These are phyloP conservation scores for Pituophis catenifer DNA, from an alignment of 2,113 vertebrate species.

Conservation along the genomic window DNA sequence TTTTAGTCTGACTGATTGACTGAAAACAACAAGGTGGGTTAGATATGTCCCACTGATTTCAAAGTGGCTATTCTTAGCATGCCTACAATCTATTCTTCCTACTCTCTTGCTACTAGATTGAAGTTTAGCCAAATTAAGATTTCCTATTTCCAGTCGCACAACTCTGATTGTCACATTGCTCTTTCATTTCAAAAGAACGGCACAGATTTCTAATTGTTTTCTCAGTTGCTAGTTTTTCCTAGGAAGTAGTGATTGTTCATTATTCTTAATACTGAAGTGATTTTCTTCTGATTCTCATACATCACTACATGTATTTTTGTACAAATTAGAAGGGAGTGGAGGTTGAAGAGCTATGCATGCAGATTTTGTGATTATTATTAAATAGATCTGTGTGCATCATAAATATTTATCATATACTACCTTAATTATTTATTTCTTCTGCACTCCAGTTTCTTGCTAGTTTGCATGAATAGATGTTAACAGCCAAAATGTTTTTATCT, in stretches of 20 bases:
- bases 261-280: neutral
- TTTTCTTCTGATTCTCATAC: neutral
- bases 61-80: neutral
- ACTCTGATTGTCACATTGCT: neutral
- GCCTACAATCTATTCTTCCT: neutral
- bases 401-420: neutral
- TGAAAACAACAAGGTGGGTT: neutral
- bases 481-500: slow-evolving; percentile 20
- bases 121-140: neutral
- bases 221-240: neutral
- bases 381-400: slow-evolving; percentile 20
- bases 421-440: slow-evolving; percentile 29
- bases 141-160: neutral
- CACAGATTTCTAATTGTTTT: neutral
- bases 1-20: neutral
- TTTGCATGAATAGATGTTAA: slow-evolving; percentile 39
- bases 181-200: neutral
- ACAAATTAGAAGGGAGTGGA: neutral
- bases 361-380: slow-evolving; percentile 23
- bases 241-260: neutral
- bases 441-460: slow-evolving; percentile 5
- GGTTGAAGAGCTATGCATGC: neutral
- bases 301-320: neutral
- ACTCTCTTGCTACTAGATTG: neutral
- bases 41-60: neutral